Conservation (phyloP, 2,797 vertebrate species). For the Philypnodon macrostomus region DNA sequence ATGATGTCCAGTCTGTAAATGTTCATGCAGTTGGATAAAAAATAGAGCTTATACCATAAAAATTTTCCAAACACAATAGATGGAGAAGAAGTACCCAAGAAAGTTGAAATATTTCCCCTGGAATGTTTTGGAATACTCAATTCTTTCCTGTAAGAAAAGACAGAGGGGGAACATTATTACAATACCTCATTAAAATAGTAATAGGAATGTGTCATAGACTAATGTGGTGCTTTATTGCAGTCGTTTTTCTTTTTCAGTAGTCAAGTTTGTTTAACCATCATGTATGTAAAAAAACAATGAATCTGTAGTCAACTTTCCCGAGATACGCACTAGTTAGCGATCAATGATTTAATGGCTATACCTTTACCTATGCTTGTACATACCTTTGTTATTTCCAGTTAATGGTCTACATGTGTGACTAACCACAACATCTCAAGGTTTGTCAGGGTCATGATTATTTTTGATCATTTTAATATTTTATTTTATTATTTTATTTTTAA, state of each 20-base stretch:
- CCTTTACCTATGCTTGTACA: background rate
- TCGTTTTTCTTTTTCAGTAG: no score
- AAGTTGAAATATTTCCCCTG: slow-evolving; percentile 99
- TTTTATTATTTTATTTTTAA: background rate
- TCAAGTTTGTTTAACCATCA: no score
- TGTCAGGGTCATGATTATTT: no score
- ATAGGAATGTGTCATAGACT: no score
- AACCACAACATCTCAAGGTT: background rate
- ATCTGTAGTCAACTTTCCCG: no score
- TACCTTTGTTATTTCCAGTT: background rate
- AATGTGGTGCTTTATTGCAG: no score
- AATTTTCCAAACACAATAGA: slow-evolving; percentile 99
- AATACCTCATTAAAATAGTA: no score
- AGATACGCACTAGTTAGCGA: no score
- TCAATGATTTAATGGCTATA: background rate
- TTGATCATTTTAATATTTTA: background rate
- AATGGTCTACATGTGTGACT: background rate
- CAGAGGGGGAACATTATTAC: background rate
- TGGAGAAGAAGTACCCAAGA: slow-evolving; percentile 97
- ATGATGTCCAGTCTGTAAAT: background rate
- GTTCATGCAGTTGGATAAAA: background rate
- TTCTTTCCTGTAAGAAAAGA: slow-evolving; percentile 83
- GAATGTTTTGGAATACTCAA: slow-evolving; percentile 98
- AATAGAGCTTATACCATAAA: slow-evolving; percentile 87
- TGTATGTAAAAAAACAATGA: no score